Conservation (phyloP, 1,140 invertebrate species). For the Helicoverpa armigera region DNA sequence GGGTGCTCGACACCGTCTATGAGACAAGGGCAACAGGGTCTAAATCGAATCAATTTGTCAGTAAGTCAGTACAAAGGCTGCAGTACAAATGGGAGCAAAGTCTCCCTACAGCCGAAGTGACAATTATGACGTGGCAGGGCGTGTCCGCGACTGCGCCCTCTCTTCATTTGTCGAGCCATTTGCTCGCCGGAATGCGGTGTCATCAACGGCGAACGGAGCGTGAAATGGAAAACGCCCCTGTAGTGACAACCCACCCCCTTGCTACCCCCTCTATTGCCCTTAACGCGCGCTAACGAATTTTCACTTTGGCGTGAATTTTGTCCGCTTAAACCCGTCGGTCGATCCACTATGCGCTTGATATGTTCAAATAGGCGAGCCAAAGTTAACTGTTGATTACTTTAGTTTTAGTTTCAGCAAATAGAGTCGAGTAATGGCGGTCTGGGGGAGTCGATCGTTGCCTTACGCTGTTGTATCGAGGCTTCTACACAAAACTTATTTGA, state of each 20-base stretch:
- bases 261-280: constrained; percentile 58
- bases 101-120: constrained; percentile 64
- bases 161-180: constrained; percentile 85
- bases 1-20: constrained; percentile 24
- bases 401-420: constrained; percentile 40
- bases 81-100: constrained; percentile 50
- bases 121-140: constrained; percentile 83
- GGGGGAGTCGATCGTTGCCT: constrained; percentile 4
- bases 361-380: constrained; percentile 57
- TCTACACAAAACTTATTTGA: background rate
- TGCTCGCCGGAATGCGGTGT: constrained; percentile 82
- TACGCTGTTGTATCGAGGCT: background rate
- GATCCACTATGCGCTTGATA: constrained; percentile 57
- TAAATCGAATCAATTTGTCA: constrained; percentile 78
- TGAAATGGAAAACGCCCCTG: constrained; percentile 85
- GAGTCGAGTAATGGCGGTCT: constrained; percentile 8
- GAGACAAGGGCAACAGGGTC: constrained; percentile 57
- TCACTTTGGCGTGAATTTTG: constrained; percentile 64
- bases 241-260: constrained; percentile 67
- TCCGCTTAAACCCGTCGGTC: constrained; percentile 49
- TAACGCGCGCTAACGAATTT: constrained; percentile 79
- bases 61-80: constrained; percentile 61
- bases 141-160: constrained; percentile 77
- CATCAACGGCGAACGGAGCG: constrained; percentile 83
- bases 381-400: constrained; percentile 61